Evolutionary conservation across 2,888 invertebrate genomes (phyloP).

Genomic region (Heliconius ismenius): DNA sequence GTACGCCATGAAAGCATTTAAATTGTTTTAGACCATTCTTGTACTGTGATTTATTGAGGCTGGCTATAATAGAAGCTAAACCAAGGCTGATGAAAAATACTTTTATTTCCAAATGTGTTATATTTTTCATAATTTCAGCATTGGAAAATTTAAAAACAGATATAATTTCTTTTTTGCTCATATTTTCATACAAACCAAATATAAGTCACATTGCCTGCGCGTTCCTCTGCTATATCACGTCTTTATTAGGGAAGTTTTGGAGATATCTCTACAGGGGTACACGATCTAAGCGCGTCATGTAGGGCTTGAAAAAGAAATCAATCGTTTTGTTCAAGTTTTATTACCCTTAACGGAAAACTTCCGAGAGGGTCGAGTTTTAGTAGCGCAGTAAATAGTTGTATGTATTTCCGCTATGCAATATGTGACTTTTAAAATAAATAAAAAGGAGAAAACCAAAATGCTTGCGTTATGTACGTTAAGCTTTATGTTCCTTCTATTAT

Average conservation of each 20-base stretch:
- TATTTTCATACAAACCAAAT: background rate
- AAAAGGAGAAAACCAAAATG: background rate
- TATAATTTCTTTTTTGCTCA: no score
- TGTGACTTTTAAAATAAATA: background rate
- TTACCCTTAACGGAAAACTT: slow-evolving; percentile 36
- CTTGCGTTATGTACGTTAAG: background rate
- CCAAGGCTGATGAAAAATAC: slow-evolving; percentile 21
- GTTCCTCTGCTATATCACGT: slow-evolving; percentile 52
- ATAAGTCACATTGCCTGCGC: slow-evolving; percentile 41
- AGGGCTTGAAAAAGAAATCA: slow-evolving; percentile 39
- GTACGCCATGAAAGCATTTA: slow-evolving; percentile 35
- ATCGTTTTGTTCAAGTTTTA: slow-evolving; percentile 44
- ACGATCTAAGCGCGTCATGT: slow-evolving; percentile 48
- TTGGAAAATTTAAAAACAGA: no score
- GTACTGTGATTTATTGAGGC: slow-evolving; percentile 41
- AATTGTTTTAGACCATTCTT: slow-evolving; percentile 39
- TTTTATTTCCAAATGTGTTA: background rate
- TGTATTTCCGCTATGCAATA: slow-evolving; percentile 13
- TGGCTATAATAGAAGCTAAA: slow-evolving; percentile 26
- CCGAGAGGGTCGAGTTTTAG: slow-evolving; percentile 25
- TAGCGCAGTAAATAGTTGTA: slow-evolving; percentile 14
- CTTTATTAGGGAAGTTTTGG: slow-evolving; percentile 58
- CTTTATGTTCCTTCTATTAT: background rate
- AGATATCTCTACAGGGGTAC: slow-evolving; percentile 68
- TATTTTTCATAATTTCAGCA: background rate